Conservation (phyloP, 53 echinoderm and acorn worm genomes). For the Arbacia lixula region DNA sequence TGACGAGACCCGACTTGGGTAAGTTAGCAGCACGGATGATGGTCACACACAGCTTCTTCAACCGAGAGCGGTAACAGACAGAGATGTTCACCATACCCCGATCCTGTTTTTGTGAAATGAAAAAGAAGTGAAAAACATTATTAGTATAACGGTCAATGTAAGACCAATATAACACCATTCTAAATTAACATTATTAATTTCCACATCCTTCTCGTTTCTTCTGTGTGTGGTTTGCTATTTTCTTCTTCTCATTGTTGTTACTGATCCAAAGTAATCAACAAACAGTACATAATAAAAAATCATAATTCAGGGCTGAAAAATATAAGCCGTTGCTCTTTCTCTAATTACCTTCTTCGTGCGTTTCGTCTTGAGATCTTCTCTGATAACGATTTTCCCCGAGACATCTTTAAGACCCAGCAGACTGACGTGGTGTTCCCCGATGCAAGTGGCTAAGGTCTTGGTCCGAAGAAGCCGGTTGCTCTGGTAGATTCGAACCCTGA, state of each 20-base stretch:
- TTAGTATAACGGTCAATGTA: too few species aligned
- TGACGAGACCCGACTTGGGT: not conserved
- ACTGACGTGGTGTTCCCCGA: conserved; percentile 57
- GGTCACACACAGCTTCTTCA: conserved; percentile 50
- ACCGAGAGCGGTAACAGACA: conserved; percentile 56
- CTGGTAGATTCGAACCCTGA: conserved; percentile 62
- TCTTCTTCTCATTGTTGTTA: too few species aligned
- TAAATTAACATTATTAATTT: too few species aligned
- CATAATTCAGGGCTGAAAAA: too few species aligned
- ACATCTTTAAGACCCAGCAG: conserved; percentile 49
- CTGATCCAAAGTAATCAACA: too few species aligned
- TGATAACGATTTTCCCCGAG: conserved; percentile 17
- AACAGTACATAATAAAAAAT: too few species aligned
- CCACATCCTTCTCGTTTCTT: too few species aligned
- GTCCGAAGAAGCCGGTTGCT: conserved; percentile 8
- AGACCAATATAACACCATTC: too few species aligned
- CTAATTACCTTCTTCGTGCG: conserved; percentile 2
- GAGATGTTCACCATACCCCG: conserved; percentile 48
- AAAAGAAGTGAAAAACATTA: too few species aligned
- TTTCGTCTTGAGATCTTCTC: conserved; percentile 69
- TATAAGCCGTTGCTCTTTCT: too few species aligned
- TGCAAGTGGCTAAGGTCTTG: conserved; percentile 14
- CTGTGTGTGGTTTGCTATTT: too few species aligned
- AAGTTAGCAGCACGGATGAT: conserved; percentile 59
- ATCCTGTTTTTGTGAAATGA: not conserved